Evolutionary conservation across 2,113 vertebrate genomes (phyloP), one percentile per base, ranked within the genome.

Genomic region (Pedetes capensis): DNA sequence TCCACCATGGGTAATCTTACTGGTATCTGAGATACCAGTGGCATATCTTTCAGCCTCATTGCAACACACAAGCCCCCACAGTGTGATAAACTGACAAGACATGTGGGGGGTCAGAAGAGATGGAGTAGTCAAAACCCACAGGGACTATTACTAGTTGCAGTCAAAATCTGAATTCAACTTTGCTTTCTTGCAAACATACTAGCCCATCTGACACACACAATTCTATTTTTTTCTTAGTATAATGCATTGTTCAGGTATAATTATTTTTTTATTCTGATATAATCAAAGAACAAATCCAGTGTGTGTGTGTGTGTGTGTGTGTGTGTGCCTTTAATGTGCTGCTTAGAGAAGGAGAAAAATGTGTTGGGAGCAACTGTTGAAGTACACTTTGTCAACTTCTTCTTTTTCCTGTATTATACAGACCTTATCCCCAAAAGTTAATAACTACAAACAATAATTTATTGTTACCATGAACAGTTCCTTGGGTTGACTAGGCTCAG

Each of bases 91-190:
- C n/a, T n/a, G n/a, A n/a, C n/a, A n/a, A n/a, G n/a, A n/a, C n/a
- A n/a, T n/a, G n/a, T n/a, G n/a, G n/a, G n/a, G n/a, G n/a, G n/a
- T 69, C 53, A 74, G 2, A 71, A 91, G 69, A 86, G 32, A 29
- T 6, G 59, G 16, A 1, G 8, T 47, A 4, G 2, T 49, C 20
- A 88, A 85, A 75, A 69, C 5, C 13, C 12, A 87, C 8, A 11
- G 0, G 5, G 49, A n/a, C 32, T 34, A 47, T 12, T 57, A 61
- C 8, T n/a, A n/a, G 37, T 6, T 79, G 32, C 14, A 79, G 72
- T 82, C 49, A 96, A 86, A 94, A 91, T 72, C 32, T 37, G 79
- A 94, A 85, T 79, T 91, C 34, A 27, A 8, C 32, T 82, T 83
- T 42, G 69, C 49, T 69, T 89, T 89, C 72, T 17, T 49, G 12